Base-by-base conservation (phyloP, 2,113 vertebrate species). In the Oncorhynchus clarkii region DNA sequence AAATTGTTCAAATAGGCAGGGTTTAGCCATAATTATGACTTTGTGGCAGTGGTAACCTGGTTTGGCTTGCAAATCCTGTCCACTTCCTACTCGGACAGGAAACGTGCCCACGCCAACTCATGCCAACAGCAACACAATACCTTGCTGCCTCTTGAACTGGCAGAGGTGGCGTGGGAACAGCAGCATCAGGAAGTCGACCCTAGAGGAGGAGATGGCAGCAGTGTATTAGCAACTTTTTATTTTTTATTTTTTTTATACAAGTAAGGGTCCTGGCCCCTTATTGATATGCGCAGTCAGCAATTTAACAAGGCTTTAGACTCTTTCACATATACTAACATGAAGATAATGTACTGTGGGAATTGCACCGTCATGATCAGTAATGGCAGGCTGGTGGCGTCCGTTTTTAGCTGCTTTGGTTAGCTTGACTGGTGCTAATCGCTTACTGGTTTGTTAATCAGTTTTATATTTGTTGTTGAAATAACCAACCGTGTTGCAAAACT, bases 1-100 rank as follows among this genome's bases (percentile, higher is more conserved):
- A 11, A 45, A 45, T 45, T 11, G 39, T 45, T 11, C 9, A 45
- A 45, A 45, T 45, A 45, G 9, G 8, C 39, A 45, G 39, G 9
- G 39, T 45, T 45, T 45, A 45, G 39, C 39, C 39, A 45, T 45
- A 45, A 45, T 11, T 45, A 45, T 3, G 9, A 45, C 39, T 45
- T 45, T 45, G 39, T 45, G 9, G 39, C 39, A 3, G 39, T 45
- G 39, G 39, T 12, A 45, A 45, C 39, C 12, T 74, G 27, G 24
- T 29, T 60, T 8, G 7, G 31, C 5, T 7, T 75, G 81, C 79
- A 87, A 83, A 82, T 82, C 75, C 80, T 83, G 45, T 85, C 80
- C 73, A 54, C 14, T 75, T 67, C 29, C 49, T 39, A 2, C 12
- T 13, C 14, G 24, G 49, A 26, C 48, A n/a, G 4, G 22, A 51